Conservation (phyloP, 2,888 invertebrate genomes). For the Amphipoea oculea region DNA sequence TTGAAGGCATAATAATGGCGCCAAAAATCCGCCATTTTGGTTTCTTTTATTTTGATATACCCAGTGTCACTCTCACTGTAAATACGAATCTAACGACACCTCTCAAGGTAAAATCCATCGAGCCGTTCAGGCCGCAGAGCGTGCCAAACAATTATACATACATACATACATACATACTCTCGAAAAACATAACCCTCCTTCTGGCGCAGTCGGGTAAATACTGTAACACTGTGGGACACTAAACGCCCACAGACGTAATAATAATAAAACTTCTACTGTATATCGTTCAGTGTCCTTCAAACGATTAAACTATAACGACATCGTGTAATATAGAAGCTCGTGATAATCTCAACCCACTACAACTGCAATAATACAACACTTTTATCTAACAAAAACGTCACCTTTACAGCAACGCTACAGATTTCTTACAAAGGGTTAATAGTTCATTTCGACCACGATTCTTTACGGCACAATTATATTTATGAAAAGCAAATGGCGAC, state of each 20-base stretch:
- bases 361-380: constrained; percentile 5
- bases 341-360: neutral
- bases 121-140: no score
- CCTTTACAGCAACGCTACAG: neutral
- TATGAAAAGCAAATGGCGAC: constrained; percentile 56
- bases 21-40: no score
- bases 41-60: no score
- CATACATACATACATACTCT: no score
- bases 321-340: neutral
- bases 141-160: no score
- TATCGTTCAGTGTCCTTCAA: neutral
- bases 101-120: no score
- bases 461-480: constrained; percentile 51
- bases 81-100: no score
- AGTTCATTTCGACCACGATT: constrained; percentile 59
- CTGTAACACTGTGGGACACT: no score
- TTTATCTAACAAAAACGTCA: constrained; percentile 4
- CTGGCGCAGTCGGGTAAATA: no score
- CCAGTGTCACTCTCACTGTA: no score
- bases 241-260: neutral
- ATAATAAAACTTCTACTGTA: neutral
- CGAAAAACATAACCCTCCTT: no score
- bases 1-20: no score
- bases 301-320: neutral
- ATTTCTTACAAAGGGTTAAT: constrained; percentile 49